These are phyloP conservation scores for Meandrina meandrites DNA, from an alignment of 92 coral and sea anemone species.

Conservation along the genomic window DNA sequence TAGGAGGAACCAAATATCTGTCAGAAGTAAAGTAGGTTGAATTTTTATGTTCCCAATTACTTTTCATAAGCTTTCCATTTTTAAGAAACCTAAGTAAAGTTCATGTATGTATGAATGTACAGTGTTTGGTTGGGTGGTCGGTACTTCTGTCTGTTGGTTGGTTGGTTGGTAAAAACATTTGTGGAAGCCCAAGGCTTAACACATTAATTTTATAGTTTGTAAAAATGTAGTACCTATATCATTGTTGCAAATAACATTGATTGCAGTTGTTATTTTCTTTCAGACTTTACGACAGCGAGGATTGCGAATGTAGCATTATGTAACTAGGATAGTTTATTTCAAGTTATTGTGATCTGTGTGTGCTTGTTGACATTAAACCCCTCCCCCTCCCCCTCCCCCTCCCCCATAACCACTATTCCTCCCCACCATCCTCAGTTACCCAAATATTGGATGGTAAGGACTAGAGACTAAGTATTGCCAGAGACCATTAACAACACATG, in stretches of 20 bases:
- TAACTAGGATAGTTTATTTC: slow-evolving; percentile 19
- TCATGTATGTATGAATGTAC: too few species aligned
- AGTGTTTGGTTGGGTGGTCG: too few species aligned
- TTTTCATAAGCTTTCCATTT: too few species aligned
- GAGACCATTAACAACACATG: background rate
- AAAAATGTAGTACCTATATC: too few species aligned
- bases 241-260: background rate
- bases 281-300: slow-evolving; percentile 53
- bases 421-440: background rate
- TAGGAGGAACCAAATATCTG: too few species aligned
- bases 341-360: background rate
- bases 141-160: too few species aligned
- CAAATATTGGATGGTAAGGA: background rate
- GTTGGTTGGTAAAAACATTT: too few species aligned
- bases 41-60: too few species aligned
- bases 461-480: background rate
- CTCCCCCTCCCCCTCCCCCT: background rate
- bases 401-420: background rate
- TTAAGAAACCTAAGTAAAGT: too few species aligned
- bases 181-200: too few species aligned
- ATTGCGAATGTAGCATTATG: slow-evolving; percentile 36
- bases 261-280: background rate
- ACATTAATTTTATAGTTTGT: too few species aligned
- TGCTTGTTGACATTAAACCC: slow-evolving; percentile 1
- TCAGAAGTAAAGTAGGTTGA: too few species aligned